Percentiles rank a stretch among this genome's conserved stretches.
Conservation (phyloP, 1,140 invertebrate species). For the Solenopsis fugax region DNA sequence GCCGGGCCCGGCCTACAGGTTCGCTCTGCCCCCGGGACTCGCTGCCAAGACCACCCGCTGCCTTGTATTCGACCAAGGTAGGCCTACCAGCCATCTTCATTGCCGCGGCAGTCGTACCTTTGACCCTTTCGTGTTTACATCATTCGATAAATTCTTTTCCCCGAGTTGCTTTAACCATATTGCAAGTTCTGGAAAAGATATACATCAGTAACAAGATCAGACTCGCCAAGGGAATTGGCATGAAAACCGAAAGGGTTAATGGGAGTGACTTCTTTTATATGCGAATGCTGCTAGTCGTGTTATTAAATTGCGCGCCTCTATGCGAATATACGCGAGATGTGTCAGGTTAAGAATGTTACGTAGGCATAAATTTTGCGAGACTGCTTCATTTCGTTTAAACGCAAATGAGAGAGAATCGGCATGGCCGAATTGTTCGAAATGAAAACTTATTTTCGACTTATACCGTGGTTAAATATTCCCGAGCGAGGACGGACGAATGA, state of each 20-base stretch:
- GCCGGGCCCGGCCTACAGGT: conserved; percentile 87
- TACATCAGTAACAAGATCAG: background rate
- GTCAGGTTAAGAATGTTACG: background rate
- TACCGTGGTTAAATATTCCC: conserved; percentile 13
- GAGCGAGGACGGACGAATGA: conserved; percentile 42
- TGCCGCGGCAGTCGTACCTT: conserved; percentile 63
- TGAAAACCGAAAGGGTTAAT: conserved; percentile 27
- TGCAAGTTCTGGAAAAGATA: background rate
- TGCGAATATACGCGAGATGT: background rate
- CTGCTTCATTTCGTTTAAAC: background rate
- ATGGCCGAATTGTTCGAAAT: background rate
- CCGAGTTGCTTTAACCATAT: background rate
- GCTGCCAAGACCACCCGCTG: conserved; percentile 86
- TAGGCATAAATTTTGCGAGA: background rate
- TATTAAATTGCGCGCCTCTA: conserved; percentile 19
- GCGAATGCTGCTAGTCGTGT: background rate
- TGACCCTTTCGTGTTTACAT: conserved; percentile 30
- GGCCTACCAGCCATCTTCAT: conserved; percentile 85
- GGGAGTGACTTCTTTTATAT: background rate
- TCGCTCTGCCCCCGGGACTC: conserved; percentile 87
- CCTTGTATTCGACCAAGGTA: conserved; percentile 88
- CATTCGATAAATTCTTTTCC: background rate
- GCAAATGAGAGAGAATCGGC: background rate
- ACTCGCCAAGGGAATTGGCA: background rate
- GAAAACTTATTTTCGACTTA: conserved; percentile 53